Evolutionary conservation across 1,140 invertebrate species (phyloP), one percentile per base, ranked within the genome.

Genomic region (Dufourea novaeangliae): DNA sequence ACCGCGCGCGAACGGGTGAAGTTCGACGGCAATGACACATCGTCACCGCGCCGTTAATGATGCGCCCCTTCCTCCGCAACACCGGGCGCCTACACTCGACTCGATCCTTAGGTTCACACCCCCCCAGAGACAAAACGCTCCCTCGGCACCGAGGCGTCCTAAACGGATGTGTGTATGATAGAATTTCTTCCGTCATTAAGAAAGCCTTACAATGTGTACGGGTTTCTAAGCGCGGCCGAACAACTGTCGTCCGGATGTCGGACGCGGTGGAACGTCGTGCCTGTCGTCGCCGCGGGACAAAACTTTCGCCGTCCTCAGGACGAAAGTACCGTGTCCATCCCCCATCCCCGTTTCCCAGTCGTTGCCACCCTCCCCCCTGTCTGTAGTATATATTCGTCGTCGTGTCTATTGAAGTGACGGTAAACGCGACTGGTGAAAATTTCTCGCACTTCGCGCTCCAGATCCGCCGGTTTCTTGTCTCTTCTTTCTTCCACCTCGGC

Each of bases 181-280:
- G 90, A 92, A 91, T 92, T 91, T 91, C 90, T 91, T 92, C 91
- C 91, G 89, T 92, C 91, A 92, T 92, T 92, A 92, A 92, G 91
- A 92, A 91, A 92, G 86, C 89, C 85, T 88, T 90, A 90, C 90
- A 91, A 90, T 90, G 85, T 88, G 83, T 85, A 87, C 86, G 82
- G 79, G 66, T 88, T 91, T 91, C 90, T 91, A 91, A 91, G 84
- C 89, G 79, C 77, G 68, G 46, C 73, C 78, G 78, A 52, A 75
- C 73, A 86, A 86, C 29, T 83, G 66, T 86, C 78, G 84, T 78
- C 84, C 74, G 54, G 29, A 32, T 41, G 75, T 50, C n/a, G 25
- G 29, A 14, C 27, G n/a, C 7, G 12, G 5, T 1, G 7, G 1
- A 12, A 29, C 78, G 62, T 50, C 41, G 52, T 14, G 17, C 12